These are phyloP conservation scores for Eupristina koningsbergeri DNA, from an alignment of 1,140 invertebrate genomes.

Conservation along the genomic window DNA sequence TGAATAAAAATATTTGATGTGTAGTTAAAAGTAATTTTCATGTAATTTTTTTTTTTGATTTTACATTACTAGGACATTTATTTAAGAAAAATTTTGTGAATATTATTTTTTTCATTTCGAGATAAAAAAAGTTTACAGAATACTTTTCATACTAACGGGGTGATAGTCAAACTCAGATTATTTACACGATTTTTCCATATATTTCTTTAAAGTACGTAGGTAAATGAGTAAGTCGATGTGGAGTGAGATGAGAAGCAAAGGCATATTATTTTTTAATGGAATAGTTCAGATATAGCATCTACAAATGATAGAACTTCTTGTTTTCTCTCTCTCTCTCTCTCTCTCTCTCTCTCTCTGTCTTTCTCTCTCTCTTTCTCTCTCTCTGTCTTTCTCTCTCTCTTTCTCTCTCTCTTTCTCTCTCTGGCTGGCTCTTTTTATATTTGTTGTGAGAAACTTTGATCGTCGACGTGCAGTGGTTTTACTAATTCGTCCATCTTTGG, in stretches of 20 bases:
- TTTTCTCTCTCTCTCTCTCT: constrained; percentile 21
- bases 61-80: too few species aligned
- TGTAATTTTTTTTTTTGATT: too few species aligned
- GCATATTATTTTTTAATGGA: background rate
- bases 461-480: constrained; percentile 13
- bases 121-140: too few species aligned
- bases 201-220: background rate
- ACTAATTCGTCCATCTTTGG: constrained; percentile 14
- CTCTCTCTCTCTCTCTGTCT: background rate
- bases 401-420: background rate
- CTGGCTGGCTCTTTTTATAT: background rate
- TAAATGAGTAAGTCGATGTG: constrained; percentile 22
- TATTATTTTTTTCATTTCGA: too few species aligned
- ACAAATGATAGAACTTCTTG: too few species aligned
- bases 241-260: background rate
- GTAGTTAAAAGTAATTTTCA: too few species aligned
- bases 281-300: constrained; percentile 33
- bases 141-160: too few species aligned
- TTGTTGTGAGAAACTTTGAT: constrained; percentile 16
- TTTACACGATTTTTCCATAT: background rate
- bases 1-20: too few species aligned
- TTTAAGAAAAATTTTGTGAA: too few species aligned
- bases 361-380: background rate
- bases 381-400: constrained; percentile 1
- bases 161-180: too few species aligned